A percentile compares a stretch with the other conserved stretches of the same genome.
These are phyloP conservation scores for Herpetotheres cachinnans DNA, from an alignment of 2,113 vertebrate species.

Conservation along the genomic window DNA sequence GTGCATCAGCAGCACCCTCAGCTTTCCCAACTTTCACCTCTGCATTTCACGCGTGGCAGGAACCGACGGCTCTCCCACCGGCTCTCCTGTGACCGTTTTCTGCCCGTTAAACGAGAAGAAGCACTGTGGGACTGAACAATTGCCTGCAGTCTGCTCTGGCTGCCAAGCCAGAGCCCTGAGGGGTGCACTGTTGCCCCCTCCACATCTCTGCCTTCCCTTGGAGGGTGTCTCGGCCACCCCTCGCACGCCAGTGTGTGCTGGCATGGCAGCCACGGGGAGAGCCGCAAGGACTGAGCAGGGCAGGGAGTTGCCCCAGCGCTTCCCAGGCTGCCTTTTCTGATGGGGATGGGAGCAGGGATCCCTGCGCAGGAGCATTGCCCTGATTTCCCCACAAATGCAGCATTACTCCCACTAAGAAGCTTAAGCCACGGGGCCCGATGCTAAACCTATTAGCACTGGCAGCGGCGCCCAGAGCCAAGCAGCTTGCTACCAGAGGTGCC, in stretches of 20 bases:
- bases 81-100: accelerated
- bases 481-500: not conserved
- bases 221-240: too few relatives aligned
- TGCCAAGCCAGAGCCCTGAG: not conserved
- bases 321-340: not conserved
- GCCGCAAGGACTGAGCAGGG: accelerated
- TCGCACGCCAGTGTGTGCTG: accelerated
- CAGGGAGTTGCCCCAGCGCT: not conserved
- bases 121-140: not conserved
- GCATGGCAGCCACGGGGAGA: not conserved
- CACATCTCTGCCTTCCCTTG: not conserved
- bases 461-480: accelerated
- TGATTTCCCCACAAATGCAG: not conserved
- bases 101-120: not conserved
- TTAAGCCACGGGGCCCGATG: not conserved
- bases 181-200: accelerated
- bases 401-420: not conserved
- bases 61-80: accelerated
- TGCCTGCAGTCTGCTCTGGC: not conserved
- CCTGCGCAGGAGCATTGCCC: not conserved
- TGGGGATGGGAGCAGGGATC: accelerated
- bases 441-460: not conserved
- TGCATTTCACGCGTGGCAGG: not conserved
- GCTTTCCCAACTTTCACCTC: not conserved
- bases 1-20: not conserved